Evolutionary conservation across 2,888 invertebrate genomes (phyloP), one percentile per base, ranked within the genome.

Genomic region (Oligia strigilis): DNA sequence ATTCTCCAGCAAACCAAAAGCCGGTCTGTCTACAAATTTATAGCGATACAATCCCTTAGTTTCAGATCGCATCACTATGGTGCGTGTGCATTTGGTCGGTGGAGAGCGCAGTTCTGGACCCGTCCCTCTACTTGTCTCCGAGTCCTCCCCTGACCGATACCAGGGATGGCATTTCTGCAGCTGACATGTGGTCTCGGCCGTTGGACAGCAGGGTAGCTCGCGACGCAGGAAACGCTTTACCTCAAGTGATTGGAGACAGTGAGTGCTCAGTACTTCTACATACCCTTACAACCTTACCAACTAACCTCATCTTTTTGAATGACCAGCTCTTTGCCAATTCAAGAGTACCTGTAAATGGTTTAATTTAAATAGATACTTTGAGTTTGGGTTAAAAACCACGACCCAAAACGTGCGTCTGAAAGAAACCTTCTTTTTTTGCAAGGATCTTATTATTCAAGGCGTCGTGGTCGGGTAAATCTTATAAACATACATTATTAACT

Each of bases 51-150:
- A 70, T 58, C 4, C 13, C 8, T 71, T n/a, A 87, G 85, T 87
- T 89, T 19, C 87, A 89, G 89, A 66, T 86, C 14, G 52, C 77
- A 62, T 60, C 75, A 43, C 14, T 90, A 58, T 88, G 86, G 70
- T 91, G 82, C 77, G 71, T 89, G 74, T 84, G 75, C 58, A 69
- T 78, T n/a, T 82, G 78, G 80, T 75, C 85, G 13, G 87, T 87
- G 66, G 90, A 93, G 43, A 84, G 91, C 46, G 90, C 90, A 40
- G 93, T 96, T 0, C 88, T 97, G 60, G 97, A 97, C 80, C 97
- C 96, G 13, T 93, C 96, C 0, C 87, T 96, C 17, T 96, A 94
- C 85, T 89, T 97, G n/a, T 91, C 91, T 23, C 97, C 97, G 0
- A 95, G 93, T 77, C 96, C 97, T 0, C 97, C 97, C 0, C 86